These are phyloP conservation scores for Wiebesia pumilae DNA, from an alignment of 1,140 invertebrate species.

Conservation along the genomic window DNA sequence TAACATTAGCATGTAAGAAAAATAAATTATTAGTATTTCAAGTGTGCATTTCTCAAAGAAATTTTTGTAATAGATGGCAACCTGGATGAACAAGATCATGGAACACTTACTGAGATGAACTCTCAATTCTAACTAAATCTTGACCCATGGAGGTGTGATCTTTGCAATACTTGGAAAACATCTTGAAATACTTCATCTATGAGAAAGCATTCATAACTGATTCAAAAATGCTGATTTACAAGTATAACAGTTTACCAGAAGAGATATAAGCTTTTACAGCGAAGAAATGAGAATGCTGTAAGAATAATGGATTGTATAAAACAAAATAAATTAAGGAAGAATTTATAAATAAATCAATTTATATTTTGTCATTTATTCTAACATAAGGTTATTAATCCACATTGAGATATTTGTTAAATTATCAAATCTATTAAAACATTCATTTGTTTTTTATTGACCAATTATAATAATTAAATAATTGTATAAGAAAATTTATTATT, in stretches of 20 bases:
- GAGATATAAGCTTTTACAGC: neutral
- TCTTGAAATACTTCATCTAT: neutral
- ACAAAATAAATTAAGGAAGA: no score
- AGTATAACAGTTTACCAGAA: neutral
- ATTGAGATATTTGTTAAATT: no score
- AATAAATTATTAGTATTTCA: neutral
- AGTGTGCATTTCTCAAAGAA: constrained; percentile 19
- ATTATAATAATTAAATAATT: no score
- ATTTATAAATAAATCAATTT: no score
- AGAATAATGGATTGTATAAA: neutral
- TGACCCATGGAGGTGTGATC: constrained; percentile 11
- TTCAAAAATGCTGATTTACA: neutral
- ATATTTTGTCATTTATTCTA: no score
- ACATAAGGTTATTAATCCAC: no score
- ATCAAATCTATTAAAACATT: no score
- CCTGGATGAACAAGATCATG: constrained; percentile 38
- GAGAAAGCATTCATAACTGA: neutral
- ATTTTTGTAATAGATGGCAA: constrained; percentile 46
- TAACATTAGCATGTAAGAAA: constrained; percentile 39
- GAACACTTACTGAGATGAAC: constrained; percentile 35
- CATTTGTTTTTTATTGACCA: no score
- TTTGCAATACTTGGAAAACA: neutral
- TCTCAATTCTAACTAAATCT: constrained; percentile 30
- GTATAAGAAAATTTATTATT: no score
- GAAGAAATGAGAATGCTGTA: neutral